Evolutionary conservation across 1,140 invertebrate genomes (phyloP).

Genomic region (Proctacanthus coquilletti): DNA sequence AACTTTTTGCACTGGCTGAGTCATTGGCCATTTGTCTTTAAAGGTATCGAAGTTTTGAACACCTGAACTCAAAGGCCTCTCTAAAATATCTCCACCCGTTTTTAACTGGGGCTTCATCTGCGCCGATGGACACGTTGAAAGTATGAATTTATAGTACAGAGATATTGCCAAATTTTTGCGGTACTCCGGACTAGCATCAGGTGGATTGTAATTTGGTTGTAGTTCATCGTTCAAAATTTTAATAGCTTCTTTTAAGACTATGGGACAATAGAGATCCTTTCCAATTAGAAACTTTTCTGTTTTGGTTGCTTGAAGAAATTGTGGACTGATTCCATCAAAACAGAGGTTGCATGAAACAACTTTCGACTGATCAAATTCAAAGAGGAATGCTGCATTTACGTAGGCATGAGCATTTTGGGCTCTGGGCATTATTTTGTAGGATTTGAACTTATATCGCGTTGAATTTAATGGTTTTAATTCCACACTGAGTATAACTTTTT

Average conservation of each 20-base stretch:
- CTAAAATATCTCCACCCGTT: conserved; percentile 40
- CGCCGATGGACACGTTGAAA: conserved; percentile 32
- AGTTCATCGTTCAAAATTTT: conserved; percentile 41
- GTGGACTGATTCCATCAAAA: conserved; percentile 51
- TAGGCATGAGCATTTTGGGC: conserved; percentile 70
- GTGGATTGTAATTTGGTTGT: conserved; percentile 41
- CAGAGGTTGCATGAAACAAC: conserved; percentile 53
- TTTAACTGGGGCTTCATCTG: conserved; percentile 25
- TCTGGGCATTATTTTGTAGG: conserved; percentile 42
- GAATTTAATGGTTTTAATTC: neutral
- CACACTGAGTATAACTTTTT: conserved; percentile 2
- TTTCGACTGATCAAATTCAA: conserved; percentile 41
- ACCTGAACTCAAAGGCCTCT: conserved; percentile 50
- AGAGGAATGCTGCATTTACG: conserved; percentile 64
- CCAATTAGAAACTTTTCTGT: conserved; percentile 48
- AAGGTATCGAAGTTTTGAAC: conserved; percentile 56
- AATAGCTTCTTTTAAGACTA: conserved; percentile 39
- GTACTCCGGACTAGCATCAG: conserved; percentile 47
- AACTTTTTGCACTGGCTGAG: conserved; percentile 58
- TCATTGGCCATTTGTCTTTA: conserved; percentile 59
- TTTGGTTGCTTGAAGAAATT: conserved; percentile 51
- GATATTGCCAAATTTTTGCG: conserved; percentile 43
- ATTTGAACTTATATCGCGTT: neutral
- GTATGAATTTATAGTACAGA: conserved; percentile 56
- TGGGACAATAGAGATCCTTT: conserved; percentile 32